These are phyloP conservation scores for Pipistrellus nathusii DNA, from an alignment of 2,797 vertebrate species.

Conservation along the genomic window DNA sequence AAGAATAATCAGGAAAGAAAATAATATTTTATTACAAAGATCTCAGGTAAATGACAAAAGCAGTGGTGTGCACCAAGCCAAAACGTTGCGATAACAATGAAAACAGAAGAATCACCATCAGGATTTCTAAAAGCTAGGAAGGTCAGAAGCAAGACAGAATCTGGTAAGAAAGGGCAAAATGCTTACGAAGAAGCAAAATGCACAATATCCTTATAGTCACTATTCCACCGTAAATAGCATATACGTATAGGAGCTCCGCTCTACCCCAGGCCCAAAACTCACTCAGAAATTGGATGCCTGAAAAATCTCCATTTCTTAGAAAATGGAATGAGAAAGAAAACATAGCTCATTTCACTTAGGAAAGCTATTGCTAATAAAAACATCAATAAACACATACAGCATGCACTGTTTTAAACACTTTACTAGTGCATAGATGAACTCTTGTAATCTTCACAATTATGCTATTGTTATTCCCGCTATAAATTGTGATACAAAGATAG, in stretches of 20 bases:
- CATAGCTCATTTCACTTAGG: not conserved
- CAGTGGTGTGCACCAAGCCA: not conserved
- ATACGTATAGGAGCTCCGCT: not conserved
- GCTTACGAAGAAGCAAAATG: not conserved
- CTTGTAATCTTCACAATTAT: slow-evolving; percentile 25
- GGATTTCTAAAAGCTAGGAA: not conserved
- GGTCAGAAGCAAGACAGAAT: not conserved
- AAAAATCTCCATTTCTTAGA: slow-evolving; percentile 16
- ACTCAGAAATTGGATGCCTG: not conserved
- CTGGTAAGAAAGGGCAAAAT: not conserved
- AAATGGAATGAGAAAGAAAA: slow-evolving; percentile 3
- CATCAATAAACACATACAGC: not conserved
- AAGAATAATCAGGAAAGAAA: not conserved
- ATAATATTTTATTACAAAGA: not conserved
- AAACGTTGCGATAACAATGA: not conserved
- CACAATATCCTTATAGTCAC: not conserved
- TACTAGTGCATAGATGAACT: not conserved
- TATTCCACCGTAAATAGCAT: not conserved
- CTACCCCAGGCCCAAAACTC: not conserved
- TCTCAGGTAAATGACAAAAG: not conserved
- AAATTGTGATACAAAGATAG: not conserved
- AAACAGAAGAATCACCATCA: not conserved
- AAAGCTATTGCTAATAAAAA: slow-evolving; percentile 24
- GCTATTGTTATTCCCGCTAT: not conserved
- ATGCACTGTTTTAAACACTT: not conserved